Evolutionary conservation across 2,888 invertebrate genomes (phyloP).

Genomic region (Standfussiana lucernea): DNA sequence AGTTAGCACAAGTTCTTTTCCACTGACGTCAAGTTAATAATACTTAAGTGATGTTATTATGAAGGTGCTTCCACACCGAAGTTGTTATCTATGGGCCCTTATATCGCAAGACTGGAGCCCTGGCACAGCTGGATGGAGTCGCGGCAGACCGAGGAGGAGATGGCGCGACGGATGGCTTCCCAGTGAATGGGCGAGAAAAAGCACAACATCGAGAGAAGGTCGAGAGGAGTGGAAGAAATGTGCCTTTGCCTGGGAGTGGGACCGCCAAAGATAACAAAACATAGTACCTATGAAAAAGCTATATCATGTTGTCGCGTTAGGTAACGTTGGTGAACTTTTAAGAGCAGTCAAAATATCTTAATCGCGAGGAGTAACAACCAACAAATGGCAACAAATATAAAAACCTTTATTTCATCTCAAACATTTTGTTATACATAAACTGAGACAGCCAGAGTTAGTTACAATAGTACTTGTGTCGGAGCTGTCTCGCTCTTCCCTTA

Average conservation of each 20-base stretch:
- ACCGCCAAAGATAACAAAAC: not conserved
- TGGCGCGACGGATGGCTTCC: not conserved
- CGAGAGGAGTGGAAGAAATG: not conserved
- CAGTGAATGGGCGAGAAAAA: not conserved
- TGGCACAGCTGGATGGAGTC: not conserved
- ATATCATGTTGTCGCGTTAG: not conserved
- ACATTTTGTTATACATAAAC: no score
- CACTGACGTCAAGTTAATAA: constrained; percentile 61
- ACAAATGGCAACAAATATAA: no score
- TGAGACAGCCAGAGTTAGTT: no score
- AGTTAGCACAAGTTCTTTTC: constrained; percentile 49
- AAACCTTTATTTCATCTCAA: no score
- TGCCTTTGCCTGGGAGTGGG: not conserved
- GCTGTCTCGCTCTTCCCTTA: no score
- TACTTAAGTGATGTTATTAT: constrained; percentile 48
- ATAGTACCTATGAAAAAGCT: not conserved
- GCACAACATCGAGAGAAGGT: not conserved
- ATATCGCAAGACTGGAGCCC: not conserved
- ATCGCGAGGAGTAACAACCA: no score
- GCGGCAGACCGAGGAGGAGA: not conserved
- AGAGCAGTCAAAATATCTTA: not conserved
- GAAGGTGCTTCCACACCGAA: not conserved
- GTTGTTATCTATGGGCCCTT: not conserved
- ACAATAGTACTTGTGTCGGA: no score
- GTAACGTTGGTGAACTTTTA: not conserved